These are phyloP conservation scores for Xestia xanthographa DNA, from an alignment of 2,888 invertebrate genomes.

Conservation along the genomic window DNA sequence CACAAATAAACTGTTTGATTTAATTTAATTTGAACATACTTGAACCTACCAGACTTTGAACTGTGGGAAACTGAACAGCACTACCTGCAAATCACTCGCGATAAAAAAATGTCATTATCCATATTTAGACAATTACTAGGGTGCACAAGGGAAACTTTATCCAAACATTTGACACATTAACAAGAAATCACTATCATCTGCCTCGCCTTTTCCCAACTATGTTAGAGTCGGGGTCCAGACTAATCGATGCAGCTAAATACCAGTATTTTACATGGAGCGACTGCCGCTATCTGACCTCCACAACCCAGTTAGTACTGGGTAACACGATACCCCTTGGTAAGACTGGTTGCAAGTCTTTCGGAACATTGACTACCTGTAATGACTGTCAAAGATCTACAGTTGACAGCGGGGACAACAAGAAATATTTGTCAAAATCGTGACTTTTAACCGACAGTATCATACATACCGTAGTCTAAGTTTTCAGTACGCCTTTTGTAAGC, in stretches of 20 bases:
- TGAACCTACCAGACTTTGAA: neutral
- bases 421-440: neutral
- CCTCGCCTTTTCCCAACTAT: neutral
- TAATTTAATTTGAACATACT: too few species aligned
- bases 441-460: neutral
- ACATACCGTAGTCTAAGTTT: neutral
- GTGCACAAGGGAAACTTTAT: neutral
- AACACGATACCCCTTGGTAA: neutral
- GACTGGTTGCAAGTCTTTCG: neutral
- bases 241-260: neutral
- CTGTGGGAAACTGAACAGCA: neutral
- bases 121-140: neutral
- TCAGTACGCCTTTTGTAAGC: neutral
- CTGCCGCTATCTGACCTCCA: neutral
- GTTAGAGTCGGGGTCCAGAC: neutral
- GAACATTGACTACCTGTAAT: neutral
- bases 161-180: neutral
- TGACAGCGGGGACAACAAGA: neutral
- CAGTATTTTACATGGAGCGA: neutral
- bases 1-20: too few species aligned
- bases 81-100: neutral
- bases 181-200: neutral
- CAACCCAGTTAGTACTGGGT: neutral
- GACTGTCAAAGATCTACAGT: neutral
- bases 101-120: neutral